phyloP scores from a whole-genome alignment of 2,797 vertebrate species.

The Huso huso region DNA sequence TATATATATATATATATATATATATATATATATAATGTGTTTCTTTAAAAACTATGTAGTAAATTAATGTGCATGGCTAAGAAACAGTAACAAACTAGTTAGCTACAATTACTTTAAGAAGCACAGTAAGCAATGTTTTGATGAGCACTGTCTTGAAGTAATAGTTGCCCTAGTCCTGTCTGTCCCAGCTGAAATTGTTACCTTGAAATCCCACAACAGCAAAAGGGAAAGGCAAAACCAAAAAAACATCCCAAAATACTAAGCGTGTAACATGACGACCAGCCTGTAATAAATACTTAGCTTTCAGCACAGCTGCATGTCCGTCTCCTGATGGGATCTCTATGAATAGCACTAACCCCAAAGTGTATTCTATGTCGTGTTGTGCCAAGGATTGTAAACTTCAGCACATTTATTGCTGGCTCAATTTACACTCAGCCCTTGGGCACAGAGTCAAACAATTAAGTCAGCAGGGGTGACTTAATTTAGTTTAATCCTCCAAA shows the following conservation, averaged over 20 bases:
- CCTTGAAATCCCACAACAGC: not conserved
- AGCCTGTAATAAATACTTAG: not conserved
- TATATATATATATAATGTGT: no score
- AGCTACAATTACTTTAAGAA: no score
- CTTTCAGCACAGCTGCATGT: not conserved
- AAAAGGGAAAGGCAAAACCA: not conserved
- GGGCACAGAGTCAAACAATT: not conserved
- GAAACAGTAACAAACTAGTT: no score
- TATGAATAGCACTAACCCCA: not conserved
- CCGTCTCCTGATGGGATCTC: not conserved
- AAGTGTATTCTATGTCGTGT: not conserved
- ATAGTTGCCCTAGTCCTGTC: no score
- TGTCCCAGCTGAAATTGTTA: no score
- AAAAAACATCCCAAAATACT: not conserved
- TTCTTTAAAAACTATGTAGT: no score
- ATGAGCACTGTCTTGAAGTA: no score
- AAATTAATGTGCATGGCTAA: no score
- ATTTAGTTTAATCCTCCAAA: not conserved
- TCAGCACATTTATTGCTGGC: conserved; percentile 4
- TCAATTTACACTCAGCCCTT: not conserved
- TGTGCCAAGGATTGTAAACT: not conserved
- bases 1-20: no score
- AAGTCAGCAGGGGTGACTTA: not conserved
- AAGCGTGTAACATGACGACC: not conserved
- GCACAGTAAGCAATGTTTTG: no score